Percentiles rank a stretch among this genome's conserved stretches.
These are phyloP conservation scores for Pygocentrus nattereri DNA, from an alignment of 2,797 vertebrate species.

Conservation along the genomic window DNA sequence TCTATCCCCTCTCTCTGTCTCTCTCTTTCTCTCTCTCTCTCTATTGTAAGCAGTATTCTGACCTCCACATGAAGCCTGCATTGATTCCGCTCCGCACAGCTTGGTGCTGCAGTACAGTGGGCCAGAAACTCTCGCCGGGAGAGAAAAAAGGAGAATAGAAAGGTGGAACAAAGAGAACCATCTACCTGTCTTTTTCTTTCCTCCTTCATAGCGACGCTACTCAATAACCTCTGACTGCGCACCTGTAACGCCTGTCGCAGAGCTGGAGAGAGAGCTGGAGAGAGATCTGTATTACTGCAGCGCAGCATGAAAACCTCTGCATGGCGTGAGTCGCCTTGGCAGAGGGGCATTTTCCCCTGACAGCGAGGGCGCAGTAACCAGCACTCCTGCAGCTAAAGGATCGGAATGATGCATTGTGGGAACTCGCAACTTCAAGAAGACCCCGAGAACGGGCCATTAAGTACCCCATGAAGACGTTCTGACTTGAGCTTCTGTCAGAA, in stretches of 20 bases:
- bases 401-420: slow-evolving; percentile 24
- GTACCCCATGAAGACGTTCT: neutral
- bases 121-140: neutral
- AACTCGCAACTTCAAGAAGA: neutral
- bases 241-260: slow-evolving; percentile 18
- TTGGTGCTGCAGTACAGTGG: neutral
- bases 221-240: slow-evolving; percentile 36
- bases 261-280: slow-evolving; percentile 1
- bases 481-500: neutral
- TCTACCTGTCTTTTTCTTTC: slow-evolving; percentile 4
- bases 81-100: slow-evolving; percentile 20
- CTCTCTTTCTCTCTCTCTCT: slow-evolving; percentile 9
- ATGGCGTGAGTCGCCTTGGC: neutral
- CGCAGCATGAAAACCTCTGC: slow-evolving; percentile 28
- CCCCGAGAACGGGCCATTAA: neutral
- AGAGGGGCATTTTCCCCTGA: slow-evolving; percentile 5
- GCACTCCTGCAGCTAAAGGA: slow-evolving; percentile 9
- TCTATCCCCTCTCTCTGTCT: neutral
- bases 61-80: slow-evolving; percentile 20
- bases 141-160: neutral
- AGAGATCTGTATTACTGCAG: slow-evolving; percentile 14
- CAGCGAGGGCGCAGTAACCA: slow-evolving; percentile 27
- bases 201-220: neutral
- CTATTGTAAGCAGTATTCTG: neutral
- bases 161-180: slow-evolving; percentile 13